Evolutionary conservation across 2,888 invertebrate species (phyloP).

Genomic region (Cosmia pyralina): DNA sequence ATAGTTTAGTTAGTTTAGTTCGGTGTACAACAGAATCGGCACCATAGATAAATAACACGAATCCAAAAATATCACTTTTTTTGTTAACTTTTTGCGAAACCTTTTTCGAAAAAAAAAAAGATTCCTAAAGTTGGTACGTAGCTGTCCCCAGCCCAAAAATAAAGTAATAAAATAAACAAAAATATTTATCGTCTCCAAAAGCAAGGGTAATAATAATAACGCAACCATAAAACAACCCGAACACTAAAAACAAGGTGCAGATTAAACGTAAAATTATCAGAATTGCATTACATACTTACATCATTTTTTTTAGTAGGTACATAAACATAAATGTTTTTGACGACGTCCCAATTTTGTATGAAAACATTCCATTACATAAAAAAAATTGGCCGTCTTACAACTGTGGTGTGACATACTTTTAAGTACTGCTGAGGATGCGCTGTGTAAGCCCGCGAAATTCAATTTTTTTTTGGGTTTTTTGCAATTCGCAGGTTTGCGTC

Average conservation of each 20-base stretch:
- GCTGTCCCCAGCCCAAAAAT: neutral
- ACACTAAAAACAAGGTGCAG: neutral
- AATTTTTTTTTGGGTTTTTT: too few relatives aligned
- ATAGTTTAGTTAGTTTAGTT: too few relatives aligned
- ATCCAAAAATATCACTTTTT: too few relatives aligned
- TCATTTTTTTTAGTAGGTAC: neutral
- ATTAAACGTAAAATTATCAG: neutral
- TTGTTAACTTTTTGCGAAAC: neutral
- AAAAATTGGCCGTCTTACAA: neutral
- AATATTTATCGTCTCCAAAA: neutral
- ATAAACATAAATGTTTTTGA: neutral
- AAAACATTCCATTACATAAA: neutral
- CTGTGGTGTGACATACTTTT: too few relatives aligned
- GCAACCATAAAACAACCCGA: neutral
- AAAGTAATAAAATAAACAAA: constrained; percentile 1
- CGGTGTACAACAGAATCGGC: too few relatives aligned
- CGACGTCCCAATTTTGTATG: neutral
- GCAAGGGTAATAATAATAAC: neutral
- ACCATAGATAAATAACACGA: too few relatives aligned
- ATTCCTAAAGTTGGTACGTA: too few relatives aligned
- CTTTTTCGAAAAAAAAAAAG: neutral
- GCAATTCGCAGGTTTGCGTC: too few relatives aligned
- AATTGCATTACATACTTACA: neutral
- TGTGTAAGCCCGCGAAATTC: too few relatives aligned
- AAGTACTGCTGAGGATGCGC: too few relatives aligned